These are phyloP conservation scores for Enteromius thamalakanensis DNA, from an alignment of 2,797 vertebrate species.

Conservation along the genomic window DNA sequence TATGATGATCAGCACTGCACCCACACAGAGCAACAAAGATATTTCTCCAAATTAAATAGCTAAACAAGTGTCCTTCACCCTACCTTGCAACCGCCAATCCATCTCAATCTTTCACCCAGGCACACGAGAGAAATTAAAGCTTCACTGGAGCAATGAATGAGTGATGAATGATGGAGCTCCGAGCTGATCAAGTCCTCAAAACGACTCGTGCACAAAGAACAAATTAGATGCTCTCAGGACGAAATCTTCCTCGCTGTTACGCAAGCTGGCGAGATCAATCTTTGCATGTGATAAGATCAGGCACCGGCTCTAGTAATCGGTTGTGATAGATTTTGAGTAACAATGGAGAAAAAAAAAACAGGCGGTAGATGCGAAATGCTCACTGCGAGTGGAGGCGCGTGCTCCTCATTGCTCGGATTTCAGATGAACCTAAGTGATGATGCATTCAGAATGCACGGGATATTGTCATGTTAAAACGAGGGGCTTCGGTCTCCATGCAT, in stretches of 20 bases:
- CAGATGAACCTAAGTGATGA: neutral
- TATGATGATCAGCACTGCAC: neutral
- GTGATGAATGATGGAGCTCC: neutral
- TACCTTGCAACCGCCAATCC: conserved; percentile 42
- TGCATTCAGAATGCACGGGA: neutral
- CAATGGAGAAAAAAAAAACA: neutral
- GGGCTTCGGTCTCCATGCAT: neutral
- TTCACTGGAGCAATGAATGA: conserved; percentile 7
- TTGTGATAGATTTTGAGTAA: conserved; percentile 7
- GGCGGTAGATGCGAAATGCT: conserved; percentile 24
- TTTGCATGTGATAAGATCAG: neutral
- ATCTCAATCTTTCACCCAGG: conserved; percentile 14
- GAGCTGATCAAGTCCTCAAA: conserved; percentile 24
- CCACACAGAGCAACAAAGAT: neutral
- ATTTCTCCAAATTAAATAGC: neutral
- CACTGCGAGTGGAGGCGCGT: conserved; percentile 1
- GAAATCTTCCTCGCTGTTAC: conserved; percentile 6
- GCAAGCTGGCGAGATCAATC: neutral
- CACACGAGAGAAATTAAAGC: conserved; percentile 1
- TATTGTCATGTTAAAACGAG: neutral
- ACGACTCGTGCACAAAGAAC: conserved; percentile 6
- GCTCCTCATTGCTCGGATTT: neutral
- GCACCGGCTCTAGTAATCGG: conserved; percentile 2
- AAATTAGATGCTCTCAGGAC: neutral
- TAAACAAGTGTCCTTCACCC: conserved; percentile 20